Base-by-base conservation (phyloP, 2,797 vertebrate species). In the Nyctalus aviator region DNA sequence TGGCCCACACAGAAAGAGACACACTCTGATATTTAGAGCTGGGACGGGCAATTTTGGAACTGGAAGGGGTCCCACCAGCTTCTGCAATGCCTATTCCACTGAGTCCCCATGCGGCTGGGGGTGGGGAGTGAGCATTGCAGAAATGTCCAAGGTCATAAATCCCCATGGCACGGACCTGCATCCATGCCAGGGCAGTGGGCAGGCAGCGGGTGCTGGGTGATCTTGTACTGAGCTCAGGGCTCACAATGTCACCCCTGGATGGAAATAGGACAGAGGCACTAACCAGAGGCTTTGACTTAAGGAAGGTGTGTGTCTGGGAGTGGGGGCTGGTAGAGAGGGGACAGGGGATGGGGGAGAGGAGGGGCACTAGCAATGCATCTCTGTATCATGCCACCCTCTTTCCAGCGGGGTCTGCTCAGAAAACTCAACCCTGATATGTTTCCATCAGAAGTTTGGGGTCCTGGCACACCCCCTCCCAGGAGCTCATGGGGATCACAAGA, bases 11-110 rank as follows among this genome's bases (percentile, higher is more conserved):
- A 68, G 72, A 50, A 64, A 55, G 79, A 76, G 75, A 25, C 32
- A 2, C 3, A 2, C 17, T 71, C 14, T 11, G 35, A 82, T 25
- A 53, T 30, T 10, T 15, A 59, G 41, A 94, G 59, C 72, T 64
- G 17, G 15, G n/a, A 88, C 30, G 77, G 59, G 48, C n/a, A 32
- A 10, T 72, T 83, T 35, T 17, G 44, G 89, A 91, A 75, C 59
- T 86, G 41, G 44, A 88, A 32, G 21, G 66, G 41, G n/a, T 76
- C 76, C 68, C 76, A 35, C 68, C 6, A 9, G 32, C 27, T 32
- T 59, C 64, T 25, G 17, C 21, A 81, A 44, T 6, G 41, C 25
- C n/a, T 64, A 68, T 81, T 37, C 59, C 50, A 35, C 81, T 14
- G 84, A 90, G 55, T 18, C 4, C 6, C 21, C 4, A 46, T 18